Conservation (phyloP, 2,888 invertebrate genomes). For the Gibbula magus region DNA sequence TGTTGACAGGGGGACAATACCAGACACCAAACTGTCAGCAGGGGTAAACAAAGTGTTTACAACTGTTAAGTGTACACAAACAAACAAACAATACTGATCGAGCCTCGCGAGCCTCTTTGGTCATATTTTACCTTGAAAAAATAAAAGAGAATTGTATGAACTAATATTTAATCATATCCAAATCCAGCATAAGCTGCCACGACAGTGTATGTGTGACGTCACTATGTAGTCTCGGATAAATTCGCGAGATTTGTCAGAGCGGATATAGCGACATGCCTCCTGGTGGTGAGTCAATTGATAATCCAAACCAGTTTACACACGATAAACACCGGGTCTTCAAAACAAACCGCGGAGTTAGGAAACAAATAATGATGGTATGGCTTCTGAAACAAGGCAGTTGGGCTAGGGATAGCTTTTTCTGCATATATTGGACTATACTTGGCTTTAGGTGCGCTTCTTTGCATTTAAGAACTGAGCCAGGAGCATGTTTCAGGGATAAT, state of each 20-base stretch:
- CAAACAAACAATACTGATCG: neutral
- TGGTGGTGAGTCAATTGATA: slow-evolving; percentile 6
- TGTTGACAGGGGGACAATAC: neutral
- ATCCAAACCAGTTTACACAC: neutral
- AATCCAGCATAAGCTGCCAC: neutral
- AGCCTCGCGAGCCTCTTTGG: neutral
- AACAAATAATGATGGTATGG: no score
- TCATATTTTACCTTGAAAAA: slow-evolving; percentile 5
- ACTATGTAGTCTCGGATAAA: neutral
- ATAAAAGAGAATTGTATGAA: neutral
- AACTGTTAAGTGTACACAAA: neutral
- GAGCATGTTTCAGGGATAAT: no score
- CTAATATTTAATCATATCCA: slow-evolving; percentile 7
- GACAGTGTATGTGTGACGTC: neutral
- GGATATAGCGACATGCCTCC: neutral
- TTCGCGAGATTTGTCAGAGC: neutral
- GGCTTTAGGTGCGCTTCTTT: no score
- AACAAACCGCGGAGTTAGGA: neutral
- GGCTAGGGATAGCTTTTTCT: no score
- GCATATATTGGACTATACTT: no score
- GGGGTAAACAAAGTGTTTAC: neutral
- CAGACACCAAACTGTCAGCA: neutral
- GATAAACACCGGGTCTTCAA: neutral
- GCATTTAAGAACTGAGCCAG: no score
- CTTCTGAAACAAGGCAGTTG: no score